Base-by-base conservation (phyloP, 2,797 vertebrate genomes). In the Parambassis ranga region DNA sequence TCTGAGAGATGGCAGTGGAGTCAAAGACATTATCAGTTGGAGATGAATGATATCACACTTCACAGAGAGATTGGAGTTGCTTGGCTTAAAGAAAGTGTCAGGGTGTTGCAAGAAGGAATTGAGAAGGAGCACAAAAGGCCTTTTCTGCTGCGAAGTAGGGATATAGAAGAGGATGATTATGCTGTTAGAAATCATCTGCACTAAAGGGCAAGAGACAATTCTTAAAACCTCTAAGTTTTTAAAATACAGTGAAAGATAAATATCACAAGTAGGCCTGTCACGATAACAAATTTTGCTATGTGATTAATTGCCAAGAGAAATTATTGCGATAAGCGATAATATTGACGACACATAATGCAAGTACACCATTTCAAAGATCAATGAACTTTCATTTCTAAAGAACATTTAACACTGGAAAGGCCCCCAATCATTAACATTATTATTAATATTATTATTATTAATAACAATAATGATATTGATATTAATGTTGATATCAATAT, bases 21-120 rank as follows among this genome's bases (percentile, higher is more conserved):
- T 74, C 43, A 41, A 24, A 57, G 64, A 70, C 72, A 32, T 79
- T 78, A 87, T 90, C 81, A 35, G 38, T 58, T 44, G 13, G 10
- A 77, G 86, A 87, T 88, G 76, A 71, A 63, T 10, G 87, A 88
- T 86, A 81, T 79, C 63, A 62, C 58, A 62, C 74, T 75, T 69
- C 68, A 70, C 44, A 23, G 68, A 60, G 46, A 71, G 80, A 89
- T 83, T 71, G 66, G 43, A 52, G 65, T 60, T 3, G 32, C 58
- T 66, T 61, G 61, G 66, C n/a, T 63, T 55, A 30, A 38, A 49
- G 39, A 51, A 71, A 35, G 63, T 71, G 63, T 76, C 37, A 52
- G 67, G 58, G 61, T 62, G 71, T 65, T 46, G 31, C 22, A 36
- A n/a, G n/a, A n/a, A n/a, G n/a, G 61, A 6, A 71, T 61, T 53